Evolutionary conservation across 1,140 invertebrate species (phyloP).

Genomic region (Monomorium pharaonis): DNA sequence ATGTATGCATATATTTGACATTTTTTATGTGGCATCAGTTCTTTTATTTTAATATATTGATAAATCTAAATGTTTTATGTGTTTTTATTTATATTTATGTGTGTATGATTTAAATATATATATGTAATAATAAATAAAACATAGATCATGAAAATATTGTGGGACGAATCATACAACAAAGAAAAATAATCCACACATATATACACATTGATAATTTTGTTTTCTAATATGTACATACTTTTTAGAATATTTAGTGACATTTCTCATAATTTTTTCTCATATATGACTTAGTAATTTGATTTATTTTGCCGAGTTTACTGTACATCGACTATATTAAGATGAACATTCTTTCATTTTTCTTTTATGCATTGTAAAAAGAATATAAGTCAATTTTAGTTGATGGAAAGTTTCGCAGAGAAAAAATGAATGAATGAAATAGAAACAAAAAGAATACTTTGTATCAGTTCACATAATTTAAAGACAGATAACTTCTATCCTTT

Average conservation of each 20-base stretch:
- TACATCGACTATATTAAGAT: constrained; percentile 7
- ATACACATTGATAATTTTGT: neutral
- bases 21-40: neutral
- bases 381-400: neutral
- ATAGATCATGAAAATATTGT: neutral
- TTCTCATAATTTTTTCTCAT: neutral
- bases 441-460: neutral
- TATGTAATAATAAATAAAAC: constrained; percentile 28
- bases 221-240: constrained; percentile 27
- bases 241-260: constrained; percentile 23
- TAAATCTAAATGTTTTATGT: constrained; percentile 1
- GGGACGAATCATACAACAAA: neutral
- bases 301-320: constrained; percentile 11
- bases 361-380: constrained; percentile 37
- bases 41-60: neutral
- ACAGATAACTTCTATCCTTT: constrained; percentile 23
- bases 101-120: neutral
- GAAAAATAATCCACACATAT: neutral
- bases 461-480: neutral
- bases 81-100: neutral
- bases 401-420: neutral
- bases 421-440: neutral
- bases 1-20: neutral
- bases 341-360: neutral
- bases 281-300: constrained; percentile 6